Evolutionary conservation across 2,113 vertebrate species (phyloP).

Genomic region (Thinocorus orbignyianus): DNA sequence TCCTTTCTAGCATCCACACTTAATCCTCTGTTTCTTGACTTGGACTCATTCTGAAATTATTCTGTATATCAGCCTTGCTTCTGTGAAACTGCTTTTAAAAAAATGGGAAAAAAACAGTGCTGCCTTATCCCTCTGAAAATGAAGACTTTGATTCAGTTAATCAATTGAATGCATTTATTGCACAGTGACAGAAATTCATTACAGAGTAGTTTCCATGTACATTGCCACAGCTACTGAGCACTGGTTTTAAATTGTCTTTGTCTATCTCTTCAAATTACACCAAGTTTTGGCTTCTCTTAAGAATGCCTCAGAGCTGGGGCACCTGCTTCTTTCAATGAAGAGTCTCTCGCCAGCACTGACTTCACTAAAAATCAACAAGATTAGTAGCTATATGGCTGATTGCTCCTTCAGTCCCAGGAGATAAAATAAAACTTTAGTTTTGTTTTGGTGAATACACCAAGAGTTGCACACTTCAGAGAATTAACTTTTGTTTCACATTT

Average conservation of each 20-base stretch:
- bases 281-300: slow-evolving; percentile 3
- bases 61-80: neutral
- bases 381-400: neutral
- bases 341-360: neutral
- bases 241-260: neutral
- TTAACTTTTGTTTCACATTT: neutral
- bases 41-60: neutral
- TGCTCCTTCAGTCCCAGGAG: neutral
- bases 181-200: neutral
- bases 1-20: neutral
- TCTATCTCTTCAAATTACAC: neutral
- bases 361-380: neutral
- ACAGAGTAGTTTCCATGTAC: neutral
- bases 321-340: neutral
- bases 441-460: neutral
- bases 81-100: neutral
- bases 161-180: neutral
- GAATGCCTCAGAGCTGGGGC: neutral
- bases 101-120: neutral
- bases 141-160: neutral
- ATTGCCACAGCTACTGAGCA: neutral
- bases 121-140: neutral
- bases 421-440: neutral
- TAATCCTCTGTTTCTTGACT: neutral
- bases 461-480: neutral